Evolutionary conservation across 2,888 invertebrate genomes (phyloP).

Genomic region (Sinohyriopsis cumingii): DNA sequence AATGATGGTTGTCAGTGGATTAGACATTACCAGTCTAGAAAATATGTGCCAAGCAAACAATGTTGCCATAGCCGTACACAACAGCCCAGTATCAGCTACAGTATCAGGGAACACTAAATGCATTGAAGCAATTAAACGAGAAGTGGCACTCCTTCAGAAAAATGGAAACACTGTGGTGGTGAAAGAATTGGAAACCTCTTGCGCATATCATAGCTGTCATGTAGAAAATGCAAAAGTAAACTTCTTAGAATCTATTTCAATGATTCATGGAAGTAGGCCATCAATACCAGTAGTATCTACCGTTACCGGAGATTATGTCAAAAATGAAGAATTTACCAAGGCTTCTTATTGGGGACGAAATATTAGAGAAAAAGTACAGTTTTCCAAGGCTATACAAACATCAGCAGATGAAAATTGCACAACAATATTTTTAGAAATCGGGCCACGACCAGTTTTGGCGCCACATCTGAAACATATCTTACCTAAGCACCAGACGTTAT

Average conservation of each 20-base stretch:
- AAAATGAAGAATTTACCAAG: conserved; percentile 11
- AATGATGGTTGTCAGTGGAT: conserved; percentile 34
- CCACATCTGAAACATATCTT: conserved; percentile 15
- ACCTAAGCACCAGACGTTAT: too few relatives aligned
- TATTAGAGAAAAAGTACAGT: conserved; percentile 36
- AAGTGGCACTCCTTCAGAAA: too few relatives aligned
- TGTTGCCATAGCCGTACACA: conserved; percentile 30
- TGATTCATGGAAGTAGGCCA: conserved; percentile 12
- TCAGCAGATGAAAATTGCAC: conserved; percentile 9
- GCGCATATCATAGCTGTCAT: conserved; percentile 44
- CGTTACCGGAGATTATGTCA: conserved; percentile 25
- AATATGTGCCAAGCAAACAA: conserved; percentile 4
- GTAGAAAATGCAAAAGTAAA: too few relatives aligned
- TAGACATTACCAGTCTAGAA: conserved; percentile 15
- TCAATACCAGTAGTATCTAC: conserved; percentile 32
- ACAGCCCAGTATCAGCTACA: conserved; percentile 37
- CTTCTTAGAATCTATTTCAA: conserved; percentile 14
- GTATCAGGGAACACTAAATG: conserved; percentile 33
- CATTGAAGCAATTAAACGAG: too few relatives aligned
- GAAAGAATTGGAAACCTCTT: conserved; percentile 27
- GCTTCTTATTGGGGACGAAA: conserved; percentile 44
- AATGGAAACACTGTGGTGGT: not conserved
- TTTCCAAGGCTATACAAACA: conserved; percentile 29
- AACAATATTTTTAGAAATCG: conserved; percentile 34
- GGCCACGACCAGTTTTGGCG: conserved; percentile 24